Evolutionary conservation across 2,888 invertebrate species (phyloP), one percentile per base, ranked within the genome.

Genomic region (Caenorhabditis sp.): DNA sequence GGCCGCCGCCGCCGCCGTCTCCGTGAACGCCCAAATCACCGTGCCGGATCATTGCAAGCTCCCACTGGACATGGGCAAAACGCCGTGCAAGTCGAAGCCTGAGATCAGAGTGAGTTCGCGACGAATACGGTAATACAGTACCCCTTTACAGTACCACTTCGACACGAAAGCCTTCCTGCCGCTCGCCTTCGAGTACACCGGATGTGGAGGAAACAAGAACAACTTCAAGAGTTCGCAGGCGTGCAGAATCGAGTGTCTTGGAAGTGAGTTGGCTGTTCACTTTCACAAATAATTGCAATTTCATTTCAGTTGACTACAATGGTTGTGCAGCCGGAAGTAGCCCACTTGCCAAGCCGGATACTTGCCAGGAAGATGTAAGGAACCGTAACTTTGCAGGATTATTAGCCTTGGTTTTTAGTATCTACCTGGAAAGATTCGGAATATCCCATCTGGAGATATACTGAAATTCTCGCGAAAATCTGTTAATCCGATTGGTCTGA

Each of bases 191-290:
- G 62, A 63, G 35, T 59, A 70, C 30, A 63, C 32, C n/a, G 76
- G 76, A 15, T 76, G 76, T 26, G 76, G 76, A 4, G 76, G 76
- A 15, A 76, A 76, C 45, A 30, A 41, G 22, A 76, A 76, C 37
- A 22, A 26, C 30, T 76, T 70, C 50, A 48, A 24, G 11, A 48
- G 63, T 0, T 62, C 70, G 13, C 50, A 45, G 1, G 62, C 55
- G 7, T 76, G 76, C 41, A 59, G 48, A 22, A 48, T 39, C n/a
- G 43, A 17, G 2, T 76, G 76, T 22, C n/a, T 70, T 27, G 70
- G 70, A 15, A 58, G 76, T 76, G 27, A 62, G 70, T 22, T 37
- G 30, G 1, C n/a, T 35, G 3, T 46, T 24, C 17, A 24, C 17
- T 15, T 52, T n/a, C n/a, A n/a, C n/a, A n/a, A n/a, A n/a, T n/a